phyloP scores from a whole-genome alignment of 2,797 vertebrate species.

The Eidolon dupreanum region DNA sequence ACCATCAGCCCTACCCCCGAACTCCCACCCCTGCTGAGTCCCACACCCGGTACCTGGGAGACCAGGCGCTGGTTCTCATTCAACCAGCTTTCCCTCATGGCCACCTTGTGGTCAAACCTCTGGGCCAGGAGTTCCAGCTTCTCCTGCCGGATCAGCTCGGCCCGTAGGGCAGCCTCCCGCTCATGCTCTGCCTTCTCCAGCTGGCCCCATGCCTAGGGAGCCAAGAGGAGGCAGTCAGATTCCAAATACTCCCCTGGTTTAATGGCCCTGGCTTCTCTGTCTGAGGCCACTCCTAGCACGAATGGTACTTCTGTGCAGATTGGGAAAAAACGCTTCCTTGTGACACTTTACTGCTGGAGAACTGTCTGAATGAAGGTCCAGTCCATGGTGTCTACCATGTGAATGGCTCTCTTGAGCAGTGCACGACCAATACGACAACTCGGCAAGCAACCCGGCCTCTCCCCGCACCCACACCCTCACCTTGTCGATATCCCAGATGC shows the following conservation, averaged over 20 bases:
- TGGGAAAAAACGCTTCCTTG: background rate
- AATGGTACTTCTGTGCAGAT: background rate
- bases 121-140: conserved; percentile 96
- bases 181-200: conserved; percentile 96
- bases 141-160: conserved; percentile 97
- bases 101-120: conserved; percentile 96
- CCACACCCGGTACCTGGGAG: conserved; percentile 88
- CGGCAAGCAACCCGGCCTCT: background rate
- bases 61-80: conserved; percentile 97
- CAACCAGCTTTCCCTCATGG: conserved; percentile 97
- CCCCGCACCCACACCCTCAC: conserved; percentile 76
- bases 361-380: background rate
- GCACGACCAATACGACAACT: background rate
- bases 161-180: conserved; percentile 91
- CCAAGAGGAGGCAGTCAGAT: background rate
- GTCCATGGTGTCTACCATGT: background rate
- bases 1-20: background rate
- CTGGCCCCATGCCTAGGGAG: conserved; percentile 91
- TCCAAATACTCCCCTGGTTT: background rate
- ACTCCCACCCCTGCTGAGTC: background rate
- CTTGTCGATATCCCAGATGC: conserved; percentile 96
- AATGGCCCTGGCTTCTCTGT: background rate
- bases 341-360: background rate
- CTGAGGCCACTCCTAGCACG: background rate
- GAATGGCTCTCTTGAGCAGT: background rate